phyloP scores from a whole-genome alignment of 2,113 vertebrate genomes.

The Vimba vimba region DNA sequence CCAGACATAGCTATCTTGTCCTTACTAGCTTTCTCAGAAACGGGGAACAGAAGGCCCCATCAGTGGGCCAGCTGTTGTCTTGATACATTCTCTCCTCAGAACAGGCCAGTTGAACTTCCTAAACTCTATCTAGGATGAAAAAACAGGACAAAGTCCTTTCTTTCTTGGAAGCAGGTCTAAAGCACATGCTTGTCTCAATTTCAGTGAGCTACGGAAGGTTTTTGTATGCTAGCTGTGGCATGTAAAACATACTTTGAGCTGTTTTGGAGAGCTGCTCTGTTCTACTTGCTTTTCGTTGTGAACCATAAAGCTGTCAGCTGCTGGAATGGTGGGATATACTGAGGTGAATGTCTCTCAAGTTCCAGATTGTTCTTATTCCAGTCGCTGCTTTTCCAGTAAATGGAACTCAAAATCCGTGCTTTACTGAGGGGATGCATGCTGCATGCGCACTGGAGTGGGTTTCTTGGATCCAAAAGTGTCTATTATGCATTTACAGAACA shows the following conservation, averaged over 20 bases:
- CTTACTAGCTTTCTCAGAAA: slow-evolving; percentile 56
- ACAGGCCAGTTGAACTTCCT: slow-evolving; percentile 76
- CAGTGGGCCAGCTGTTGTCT: slow-evolving; percentile 76
- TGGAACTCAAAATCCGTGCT: background rate
- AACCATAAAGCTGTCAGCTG: slow-evolving; percentile 56
- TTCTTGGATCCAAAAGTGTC: background rate
- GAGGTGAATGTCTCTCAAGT: slow-evolving; percentile 25
- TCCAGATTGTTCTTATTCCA: slow-evolving; percentile 35
- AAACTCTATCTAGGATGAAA: slow-evolving; percentile 74
- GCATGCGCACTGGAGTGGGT: background rate
- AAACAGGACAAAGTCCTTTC: slow-evolving; percentile 49
- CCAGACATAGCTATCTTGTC: slow-evolving; percentile 55
- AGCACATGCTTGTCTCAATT: background rate
- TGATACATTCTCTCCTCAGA: slow-evolving; percentile 56
- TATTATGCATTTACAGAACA: slow-evolving; percentile 30
- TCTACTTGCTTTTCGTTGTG: slow-evolving; percentile 45
- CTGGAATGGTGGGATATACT: slow-evolving; percentile 46
- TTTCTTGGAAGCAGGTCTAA: slow-evolving; percentile 14
- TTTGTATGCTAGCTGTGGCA: slow-evolving; percentile 11
- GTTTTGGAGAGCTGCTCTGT: slow-evolving; percentile 34
- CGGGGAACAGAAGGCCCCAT: slow-evolving; percentile 72
- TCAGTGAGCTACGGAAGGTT: slow-evolving; percentile 8
- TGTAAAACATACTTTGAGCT: slow-evolving; percentile 37
- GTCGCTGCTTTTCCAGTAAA: slow-evolving; percentile 27
- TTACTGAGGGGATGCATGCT: background rate